Percentiles rank a stretch among this genome's conserved stretches.
These are phyloP conservation scores for Choreutis nemorana DNA, from an alignment of 2,888 invertebrate species.

Conservation along the genomic window DNA sequence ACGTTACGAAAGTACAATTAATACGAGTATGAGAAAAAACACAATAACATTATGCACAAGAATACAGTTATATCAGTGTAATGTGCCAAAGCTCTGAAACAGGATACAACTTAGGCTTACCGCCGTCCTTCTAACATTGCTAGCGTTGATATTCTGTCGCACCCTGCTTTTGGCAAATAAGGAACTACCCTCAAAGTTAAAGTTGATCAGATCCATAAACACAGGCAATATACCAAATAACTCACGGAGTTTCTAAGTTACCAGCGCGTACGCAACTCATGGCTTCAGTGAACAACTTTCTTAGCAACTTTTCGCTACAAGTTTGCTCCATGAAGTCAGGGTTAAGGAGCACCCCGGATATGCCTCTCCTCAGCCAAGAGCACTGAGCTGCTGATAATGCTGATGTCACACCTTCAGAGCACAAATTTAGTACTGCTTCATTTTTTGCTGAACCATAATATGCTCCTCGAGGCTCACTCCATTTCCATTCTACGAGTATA, in stretches of 20 bases:
- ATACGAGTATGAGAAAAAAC: too few relatives aligned
- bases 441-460: conserved; percentile 28
- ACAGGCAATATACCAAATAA: too few relatives aligned
- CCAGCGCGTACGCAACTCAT: conserved; percentile 32
- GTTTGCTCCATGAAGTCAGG: conserved; percentile 30
- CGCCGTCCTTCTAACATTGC: too few relatives aligned
- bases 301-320: conserved; percentile 33
- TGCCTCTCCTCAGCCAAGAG: conserved; percentile 39
- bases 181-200: too few relatives aligned
- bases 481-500: conserved; percentile 28
- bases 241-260: conserved; percentile 41
- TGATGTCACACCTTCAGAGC: conserved; percentile 30
- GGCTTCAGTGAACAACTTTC: conserved; percentile 33
- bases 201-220: too few relatives aligned
- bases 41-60: too few relatives aligned
- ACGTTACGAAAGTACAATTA: too few relatives aligned
- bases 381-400: conserved; percentile 37
- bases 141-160: too few relatives aligned
- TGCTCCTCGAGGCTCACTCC: conserved; percentile 27
- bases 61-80: too few relatives aligned
- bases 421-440: conserved; percentile 39
- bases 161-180: too few relatives aligned
- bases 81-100: too few relatives aligned
- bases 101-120: too few relatives aligned
- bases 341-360: conserved; percentile 33